phyloP scores from a whole-genome alignment of 37 sponge, comb jelly and placozoan genomes.

The Aplysina aerophoba region DNA sequence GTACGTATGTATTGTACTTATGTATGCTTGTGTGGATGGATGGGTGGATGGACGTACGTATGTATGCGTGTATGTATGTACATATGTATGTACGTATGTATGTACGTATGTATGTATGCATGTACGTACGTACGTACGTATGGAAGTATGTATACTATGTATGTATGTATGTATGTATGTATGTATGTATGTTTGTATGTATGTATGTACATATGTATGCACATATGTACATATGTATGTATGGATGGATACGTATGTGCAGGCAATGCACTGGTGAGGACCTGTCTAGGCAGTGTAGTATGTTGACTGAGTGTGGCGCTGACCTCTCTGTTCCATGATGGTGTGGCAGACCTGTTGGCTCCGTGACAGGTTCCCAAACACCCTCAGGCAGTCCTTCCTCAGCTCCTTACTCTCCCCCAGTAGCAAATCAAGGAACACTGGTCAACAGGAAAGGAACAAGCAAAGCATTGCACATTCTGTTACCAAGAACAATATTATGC shows the following conservation, averaged over 20 bases:
- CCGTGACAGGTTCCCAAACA: conserved; percentile 82
- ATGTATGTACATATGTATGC: too few species aligned
- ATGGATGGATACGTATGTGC: too few species aligned
- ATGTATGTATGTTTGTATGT: too few species aligned
- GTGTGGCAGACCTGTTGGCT: conserved; percentile 50
- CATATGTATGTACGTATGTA: conserved; percentile 5
- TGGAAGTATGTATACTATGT: too few species aligned
- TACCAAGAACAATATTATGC: background rate
- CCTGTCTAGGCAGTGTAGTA: too few species aligned
- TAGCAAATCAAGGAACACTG: conserved; percentile 73
- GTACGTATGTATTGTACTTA: background rate
- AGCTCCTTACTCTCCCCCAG: conserved; percentile 46
- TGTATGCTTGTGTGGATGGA: too few species aligned
- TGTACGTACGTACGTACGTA: too few species aligned
- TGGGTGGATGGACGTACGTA: background rate
- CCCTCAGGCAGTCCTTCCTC: conserved; percentile 66
- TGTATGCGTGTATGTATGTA: background rate
- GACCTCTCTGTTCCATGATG: conserved; percentile 58
- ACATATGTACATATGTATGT: too few species aligned
- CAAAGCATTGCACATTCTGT: background rate
- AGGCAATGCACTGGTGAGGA: too few species aligned
- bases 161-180: too few species aligned
- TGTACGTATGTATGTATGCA: background rate
- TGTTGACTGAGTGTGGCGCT: background rate
- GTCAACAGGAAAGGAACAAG: background rate